Conservation (phyloP, 1,140 invertebrate species). For the Eulimnadia texana region DNA sequence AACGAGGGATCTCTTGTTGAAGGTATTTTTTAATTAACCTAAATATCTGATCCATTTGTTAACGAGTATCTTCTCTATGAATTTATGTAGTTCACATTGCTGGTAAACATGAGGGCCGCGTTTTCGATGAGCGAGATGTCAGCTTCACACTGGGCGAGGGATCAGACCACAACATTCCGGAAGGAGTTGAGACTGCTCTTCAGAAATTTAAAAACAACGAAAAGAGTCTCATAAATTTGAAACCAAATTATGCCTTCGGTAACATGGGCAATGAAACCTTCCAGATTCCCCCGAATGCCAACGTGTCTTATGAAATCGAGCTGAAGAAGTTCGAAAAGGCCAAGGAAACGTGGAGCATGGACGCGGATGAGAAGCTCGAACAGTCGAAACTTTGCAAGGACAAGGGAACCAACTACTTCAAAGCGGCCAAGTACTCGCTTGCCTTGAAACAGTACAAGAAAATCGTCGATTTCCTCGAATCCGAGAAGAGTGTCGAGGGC, state of each 20-base stretch:
- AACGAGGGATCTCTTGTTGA: conserved; percentile 64
- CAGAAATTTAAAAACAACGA: conserved; percentile 65
- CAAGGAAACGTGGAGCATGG: conserved; percentile 67
- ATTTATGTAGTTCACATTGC: conserved; percentile 54
- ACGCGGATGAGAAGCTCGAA: conserved; percentile 57
- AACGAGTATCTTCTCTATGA: not conserved
- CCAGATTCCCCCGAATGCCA: conserved; percentile 61
- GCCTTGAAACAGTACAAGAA: conserved; percentile 83
- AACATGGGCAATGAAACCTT: conserved; percentile 48
- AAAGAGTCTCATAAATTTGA: conserved; percentile 56
- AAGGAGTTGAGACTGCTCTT: conserved; percentile 72
- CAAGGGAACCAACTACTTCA: conserved; percentile 84
- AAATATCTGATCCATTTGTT: not conserved
- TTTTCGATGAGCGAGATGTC: conserved; percentile 62
- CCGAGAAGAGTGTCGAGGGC: conserved; percentile 32
- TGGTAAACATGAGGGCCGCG: conserved; percentile 47
- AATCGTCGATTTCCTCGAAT: conserved; percentile 41
- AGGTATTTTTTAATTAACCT: conserved; percentile 29
- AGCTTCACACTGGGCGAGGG: conserved; percentile 80
- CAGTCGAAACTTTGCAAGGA: conserved; percentile 70
- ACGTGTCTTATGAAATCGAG: conserved; percentile 65
- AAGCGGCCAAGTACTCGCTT: conserved; percentile 53
- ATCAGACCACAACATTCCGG: conserved; percentile 49
- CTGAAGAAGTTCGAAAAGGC: conserved; percentile 69
- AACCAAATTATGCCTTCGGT: conserved; percentile 70